Base-by-base conservation (phyloP, 2,888 invertebrate species). In the Lomographa bimaculata region DNA sequence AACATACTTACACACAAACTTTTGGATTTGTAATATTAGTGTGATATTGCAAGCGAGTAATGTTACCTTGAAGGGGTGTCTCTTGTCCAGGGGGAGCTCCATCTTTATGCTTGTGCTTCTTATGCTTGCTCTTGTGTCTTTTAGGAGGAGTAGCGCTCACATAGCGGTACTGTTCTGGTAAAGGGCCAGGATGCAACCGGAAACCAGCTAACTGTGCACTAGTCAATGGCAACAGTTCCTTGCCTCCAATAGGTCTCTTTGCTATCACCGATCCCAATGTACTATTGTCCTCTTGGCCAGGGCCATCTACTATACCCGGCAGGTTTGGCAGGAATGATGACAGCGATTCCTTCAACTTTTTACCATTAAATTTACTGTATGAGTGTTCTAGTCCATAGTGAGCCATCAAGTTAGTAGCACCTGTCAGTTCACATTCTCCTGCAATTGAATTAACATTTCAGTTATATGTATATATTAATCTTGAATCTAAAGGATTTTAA, bases 331-430 rank as follows among this genome's bases (percentile, higher is more conserved):
- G 90, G 82, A 98, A 98, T 6, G 98, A 97, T 20, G 98, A 97
- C 42, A 98, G 86, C 39, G 97, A 97, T 79, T 98, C 98, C 76
- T 98, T 96, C 7, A 97, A 91, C 85, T 98, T 98, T 73, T 98
- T 97, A 33, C 97, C 98, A 89, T 97, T 98, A 87, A 98, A 98
- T 91, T 98, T 98, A 86, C 96, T 98, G 82, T 98, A 97, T 8
- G 98, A 97, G 87, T 98, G 98, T 87, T 98, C 98, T 52, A 98
- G 91, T 57, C 96, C 97, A 93, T 98, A 96, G 90, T 96, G 95
- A 71, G 95, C 95, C 96, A 98, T 98, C 82, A 98, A 93, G 91
- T 98, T 98, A 60, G 96, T 97, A 66, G 98, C 97, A 51, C 98
- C 98, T 48, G 98, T 98, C 61, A 97, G 87, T 84, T 97, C 97